Conservation (phyloP, 2,797 vertebrate genomes). For the Oreochromis grahami region DNA sequence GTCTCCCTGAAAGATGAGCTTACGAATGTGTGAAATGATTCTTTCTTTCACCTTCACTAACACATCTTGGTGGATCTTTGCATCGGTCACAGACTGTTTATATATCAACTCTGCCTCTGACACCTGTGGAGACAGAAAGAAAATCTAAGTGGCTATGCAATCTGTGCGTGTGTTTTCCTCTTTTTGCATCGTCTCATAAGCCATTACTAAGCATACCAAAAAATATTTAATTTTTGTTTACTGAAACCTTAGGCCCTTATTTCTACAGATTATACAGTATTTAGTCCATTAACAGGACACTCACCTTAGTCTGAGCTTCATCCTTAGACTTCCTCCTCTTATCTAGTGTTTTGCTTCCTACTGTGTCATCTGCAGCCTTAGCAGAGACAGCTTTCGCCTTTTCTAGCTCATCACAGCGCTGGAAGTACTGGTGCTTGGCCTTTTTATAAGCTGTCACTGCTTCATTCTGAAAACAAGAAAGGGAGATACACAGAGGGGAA, state of each 20-base stretch:
- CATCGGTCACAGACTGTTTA: slow-evolving; percentile 76
- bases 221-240: background rate
- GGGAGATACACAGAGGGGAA: background rate
- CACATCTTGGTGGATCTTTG: slow-evolving; percentile 78
- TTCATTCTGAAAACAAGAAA: slow-evolving; percentile 77
- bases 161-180: background rate
- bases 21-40: slow-evolving; percentile 86
- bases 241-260: background rate
- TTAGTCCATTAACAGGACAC: background rate
- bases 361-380: slow-evolving; percentile 77
- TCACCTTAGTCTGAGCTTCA: slow-evolving; percentile 86
- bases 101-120: slow-evolving; percentile 80
- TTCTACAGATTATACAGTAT: background rate
- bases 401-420: slow-evolving; percentile 87
- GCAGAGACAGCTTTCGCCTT: slow-evolving; percentile 78
- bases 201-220: background rate
- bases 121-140: slow-evolving; percentile 58
- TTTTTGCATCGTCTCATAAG: background rate
- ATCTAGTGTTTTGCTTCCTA: slow-evolving; percentile 85
- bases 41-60: slow-evolving; percentile 82
- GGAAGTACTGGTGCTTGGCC: slow-evolving; percentile 83
- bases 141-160: background rate
- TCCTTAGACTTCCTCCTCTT: slow-evolving; percentile 86
- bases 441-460: slow-evolving; percentile 79
- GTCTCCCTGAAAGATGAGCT: slow-evolving; percentile 90